A percentile compares a stretch with the other conserved stretches of the same genome.
phyloP scores from a whole-genome alignment of 2,113 vertebrate species.

The Serilophus lunatus region DNA sequence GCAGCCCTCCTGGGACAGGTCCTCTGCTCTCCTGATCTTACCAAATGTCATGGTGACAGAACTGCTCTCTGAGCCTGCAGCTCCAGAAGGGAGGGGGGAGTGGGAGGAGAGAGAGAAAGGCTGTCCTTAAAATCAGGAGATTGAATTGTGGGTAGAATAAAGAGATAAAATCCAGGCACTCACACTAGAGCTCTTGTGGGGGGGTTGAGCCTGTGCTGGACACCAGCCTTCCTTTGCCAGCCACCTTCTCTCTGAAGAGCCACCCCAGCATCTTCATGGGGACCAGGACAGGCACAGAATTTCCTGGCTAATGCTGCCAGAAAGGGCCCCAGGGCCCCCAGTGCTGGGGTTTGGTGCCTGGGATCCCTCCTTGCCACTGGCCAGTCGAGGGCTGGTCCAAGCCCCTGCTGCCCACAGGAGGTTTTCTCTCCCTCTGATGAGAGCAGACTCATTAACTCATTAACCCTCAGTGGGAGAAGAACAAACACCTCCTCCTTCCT shows the following conservation, averaged over 20 bases:
- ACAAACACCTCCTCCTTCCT: rapidly evolving
- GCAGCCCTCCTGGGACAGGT: not conserved
- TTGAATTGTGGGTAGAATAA: not conserved
- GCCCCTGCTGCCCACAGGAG: too few relatives aligned
- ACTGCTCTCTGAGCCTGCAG: not conserved
- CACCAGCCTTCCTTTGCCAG: not conserved
- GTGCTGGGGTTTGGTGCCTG: too few relatives aligned
- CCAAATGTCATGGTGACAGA: not conserved
- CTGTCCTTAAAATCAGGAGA: not conserved
- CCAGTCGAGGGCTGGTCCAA: too few relatives aligned
- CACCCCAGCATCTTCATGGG: not conserved
- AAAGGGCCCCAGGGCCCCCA: rapidly evolving
- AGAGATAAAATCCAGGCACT: too few relatives aligned
- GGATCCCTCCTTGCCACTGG: too few relatives aligned
- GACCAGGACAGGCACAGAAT: not conserved
- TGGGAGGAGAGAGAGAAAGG: not conserved
- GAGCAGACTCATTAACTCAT: too few relatives aligned
- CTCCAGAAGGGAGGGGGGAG: not conserved
- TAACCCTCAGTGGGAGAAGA: not conserved
- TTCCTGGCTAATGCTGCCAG: rapidly evolving
- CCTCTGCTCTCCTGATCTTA: too few relatives aligned
- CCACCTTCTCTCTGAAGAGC: not conserved
- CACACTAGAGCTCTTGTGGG: not conserved
- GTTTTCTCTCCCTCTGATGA: too few relatives aligned
- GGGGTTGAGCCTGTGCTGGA: not conserved